phyloP scores from a whole-genome alignment of 2,888 invertebrate species.

The Chymomyza fuscimana region DNA sequence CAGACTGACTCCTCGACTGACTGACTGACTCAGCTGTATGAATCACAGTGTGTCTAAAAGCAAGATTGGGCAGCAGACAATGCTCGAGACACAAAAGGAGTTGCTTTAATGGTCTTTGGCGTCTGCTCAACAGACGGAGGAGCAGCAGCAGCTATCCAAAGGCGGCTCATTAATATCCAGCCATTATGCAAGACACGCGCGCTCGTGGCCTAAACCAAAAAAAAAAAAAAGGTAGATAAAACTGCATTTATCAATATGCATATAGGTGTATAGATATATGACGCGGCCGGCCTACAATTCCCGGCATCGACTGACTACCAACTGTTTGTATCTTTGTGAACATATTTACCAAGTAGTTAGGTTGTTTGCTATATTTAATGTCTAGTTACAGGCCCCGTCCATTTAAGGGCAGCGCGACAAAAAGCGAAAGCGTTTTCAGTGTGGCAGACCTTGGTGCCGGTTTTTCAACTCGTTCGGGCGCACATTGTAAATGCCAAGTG shows the following conservation, averaged over 20 bases:
- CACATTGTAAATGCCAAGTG: slow-evolving; percentile 4
- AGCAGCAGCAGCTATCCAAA: slow-evolving; percentile 3
- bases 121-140: neutral
- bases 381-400: slow-evolving; percentile 31
- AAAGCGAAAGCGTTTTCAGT: slow-evolving; percentile 68
- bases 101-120: slow-evolving; percentile 6
- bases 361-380: slow-evolving; percentile 1
- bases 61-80: slow-evolving; percentile 7
- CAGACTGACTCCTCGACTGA: neutral
- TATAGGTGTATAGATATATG: slow-evolving; percentile 18
- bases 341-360: neutral
- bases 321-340: neutral
- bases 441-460: slow-evolving; percentile 63
- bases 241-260: slow-evolving; percentile 59
- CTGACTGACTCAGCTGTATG: slow-evolving; percentile 8
- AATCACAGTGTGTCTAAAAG: slow-evolving; percentile 3
- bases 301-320: neutral
- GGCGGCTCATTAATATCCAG: slow-evolving; percentile 57
- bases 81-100: slow-evolving; percentile 39
- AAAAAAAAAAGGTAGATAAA: slow-evolving; percentile 12
- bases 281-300: neutral
- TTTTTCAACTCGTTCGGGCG: slow-evolving; percentile 62
- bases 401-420: slow-evolving; percentile 67
- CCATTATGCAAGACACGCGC: slow-evolving; percentile 72
- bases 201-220: neutral